A percentile compares a stretch with the other conserved stretches of the same genome.
Conservation (phyloP, 2,888 invertebrate genomes). For the Frankliniella fusca region DNA sequence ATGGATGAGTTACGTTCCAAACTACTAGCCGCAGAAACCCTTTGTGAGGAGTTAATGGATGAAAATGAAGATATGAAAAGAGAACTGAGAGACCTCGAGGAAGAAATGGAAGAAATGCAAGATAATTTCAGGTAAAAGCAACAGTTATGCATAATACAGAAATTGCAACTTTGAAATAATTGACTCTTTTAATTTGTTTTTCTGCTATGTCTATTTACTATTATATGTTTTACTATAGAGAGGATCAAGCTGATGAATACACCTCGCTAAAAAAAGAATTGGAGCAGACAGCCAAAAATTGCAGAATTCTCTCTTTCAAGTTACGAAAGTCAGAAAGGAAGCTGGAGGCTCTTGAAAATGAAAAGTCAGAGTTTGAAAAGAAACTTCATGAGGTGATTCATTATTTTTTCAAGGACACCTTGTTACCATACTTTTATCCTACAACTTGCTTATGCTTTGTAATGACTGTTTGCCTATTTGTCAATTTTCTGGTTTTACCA, state of each 20-base stretch:
- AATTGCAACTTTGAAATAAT: conserved; percentile 29
- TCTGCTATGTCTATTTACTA: conserved; percentile 32
- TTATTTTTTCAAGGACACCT: neutral
- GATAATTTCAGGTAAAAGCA: conserved; percentile 73
- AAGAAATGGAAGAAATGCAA: conserved; percentile 98
- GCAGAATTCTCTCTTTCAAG: conserved; percentile 96
- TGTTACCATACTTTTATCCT: no score
- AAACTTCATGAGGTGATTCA: conserved; percentile 56
- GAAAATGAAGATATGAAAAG: conserved; percentile 93
- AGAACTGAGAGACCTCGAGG: conserved; percentile 87
- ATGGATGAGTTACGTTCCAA: conserved; percentile 65
- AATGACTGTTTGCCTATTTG: no score
- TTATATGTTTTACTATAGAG: conserved; percentile 54
- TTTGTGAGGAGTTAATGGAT: conserved; percentile 91
- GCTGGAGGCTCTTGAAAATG: conserved; percentile 79
- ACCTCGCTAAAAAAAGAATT: conserved; percentile 89
- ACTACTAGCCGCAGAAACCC: conserved; percentile 80
- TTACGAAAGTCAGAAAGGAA: conserved; percentile 91
- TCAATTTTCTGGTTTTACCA: no score
- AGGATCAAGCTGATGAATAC: conserved; percentile 96
- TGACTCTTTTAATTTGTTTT: conserved; percentile 34
- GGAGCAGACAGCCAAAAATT: conserved; percentile 96
- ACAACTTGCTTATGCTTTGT: no score
- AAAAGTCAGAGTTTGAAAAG: conserved; percentile 70
- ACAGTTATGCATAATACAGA: neutral